Evolutionary conservation across 1,140 invertebrate species (phyloP).

Genomic region (Cydia pomonella): DNA sequence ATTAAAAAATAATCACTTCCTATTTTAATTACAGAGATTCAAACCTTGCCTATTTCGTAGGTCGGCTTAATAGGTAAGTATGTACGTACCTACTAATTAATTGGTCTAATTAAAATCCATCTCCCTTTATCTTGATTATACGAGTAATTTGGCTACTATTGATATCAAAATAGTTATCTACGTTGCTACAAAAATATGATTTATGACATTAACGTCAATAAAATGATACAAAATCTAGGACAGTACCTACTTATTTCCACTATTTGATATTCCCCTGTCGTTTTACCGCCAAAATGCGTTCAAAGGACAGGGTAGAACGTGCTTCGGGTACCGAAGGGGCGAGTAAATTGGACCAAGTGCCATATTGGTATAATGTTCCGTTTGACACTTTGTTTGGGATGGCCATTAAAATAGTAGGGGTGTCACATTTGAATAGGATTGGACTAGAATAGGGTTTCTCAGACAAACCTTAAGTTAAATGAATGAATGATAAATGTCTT

Average conservation of each 20-base stretch:
- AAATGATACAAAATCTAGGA: conserved; percentile 29
- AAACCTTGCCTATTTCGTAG: too few relatives aligned
- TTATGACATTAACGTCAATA: conserved; percentile 15
- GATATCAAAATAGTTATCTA: background rate
- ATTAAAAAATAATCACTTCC: too few relatives aligned
- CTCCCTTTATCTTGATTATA: too few relatives aligned
- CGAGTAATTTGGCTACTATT: too few relatives aligned
- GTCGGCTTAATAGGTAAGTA: too few relatives aligned
- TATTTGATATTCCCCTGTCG: conserved; percentile 23
- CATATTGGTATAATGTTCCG: conserved; percentile 29
- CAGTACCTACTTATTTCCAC: conserved; percentile 22
- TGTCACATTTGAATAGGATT: conserved; percentile 8
- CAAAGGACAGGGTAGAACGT: conserved; percentile 27
- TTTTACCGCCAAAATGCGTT: conserved; percentile 32
- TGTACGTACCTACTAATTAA: too few relatives aligned
- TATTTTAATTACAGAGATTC: too few relatives aligned
- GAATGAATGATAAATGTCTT: too few relatives aligned
- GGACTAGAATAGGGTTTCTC: background rate
- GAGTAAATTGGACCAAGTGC: conserved; percentile 27
- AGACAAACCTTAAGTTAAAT: background rate
- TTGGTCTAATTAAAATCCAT: too few relatives aligned
- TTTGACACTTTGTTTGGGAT: conserved; percentile 29
- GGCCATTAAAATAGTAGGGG: conserved; percentile 20
- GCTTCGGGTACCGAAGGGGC: conserved; percentile 17
- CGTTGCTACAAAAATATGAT: background rate